phyloP scores from a whole-genome alignment of 2,797 vertebrate genomes.

The Xiphophorus birchmanni region DNA sequence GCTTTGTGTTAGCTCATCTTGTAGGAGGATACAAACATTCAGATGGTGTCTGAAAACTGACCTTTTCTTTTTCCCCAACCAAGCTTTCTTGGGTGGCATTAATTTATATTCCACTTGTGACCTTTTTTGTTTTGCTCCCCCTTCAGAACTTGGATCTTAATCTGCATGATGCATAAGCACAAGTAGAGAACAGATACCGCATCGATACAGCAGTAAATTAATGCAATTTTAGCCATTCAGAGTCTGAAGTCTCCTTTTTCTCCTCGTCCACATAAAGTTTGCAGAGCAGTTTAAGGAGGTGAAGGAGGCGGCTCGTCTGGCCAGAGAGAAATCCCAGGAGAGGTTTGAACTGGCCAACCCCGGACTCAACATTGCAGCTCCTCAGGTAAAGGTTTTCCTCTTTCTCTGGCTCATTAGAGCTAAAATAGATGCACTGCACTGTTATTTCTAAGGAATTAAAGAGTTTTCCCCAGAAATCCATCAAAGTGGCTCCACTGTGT shows the following conservation, averaged over 20 bases:
- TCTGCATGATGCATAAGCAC: not conserved
- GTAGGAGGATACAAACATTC: not conserved
- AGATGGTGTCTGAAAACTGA: not conserved
- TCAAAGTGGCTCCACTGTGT: no score
- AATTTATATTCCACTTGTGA: conserved; percentile 7
- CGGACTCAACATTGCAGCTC: conserved; percentile 87
- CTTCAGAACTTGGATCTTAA: not conserved
- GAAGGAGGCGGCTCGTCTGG: conserved; percentile 91
- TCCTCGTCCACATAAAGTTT: conserved; percentile 81
- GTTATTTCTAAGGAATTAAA: not conserved
- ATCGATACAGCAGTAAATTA: not conserved
- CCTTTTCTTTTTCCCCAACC: not conserved
- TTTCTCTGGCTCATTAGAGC: conserved; percentile 4
- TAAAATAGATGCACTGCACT: not conserved
- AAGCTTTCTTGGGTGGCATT: not conserved
- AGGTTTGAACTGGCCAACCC: conserved; percentile 91
- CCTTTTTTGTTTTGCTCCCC: not conserved
- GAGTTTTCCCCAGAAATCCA: not conserved
- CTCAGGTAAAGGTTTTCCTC: conserved; percentile 82
- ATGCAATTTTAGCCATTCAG: not conserved
- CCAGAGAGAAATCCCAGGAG: conserved; percentile 95
- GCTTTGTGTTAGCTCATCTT: not conserved
- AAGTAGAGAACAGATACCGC: not conserved
- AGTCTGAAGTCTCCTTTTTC: conserved; percentile 14
- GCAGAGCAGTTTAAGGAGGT: conserved; percentile 97